phyloP scores from a whole-genome alignment of 2,888 invertebrate genomes.

The Digitonthophagus gazella region DNA sequence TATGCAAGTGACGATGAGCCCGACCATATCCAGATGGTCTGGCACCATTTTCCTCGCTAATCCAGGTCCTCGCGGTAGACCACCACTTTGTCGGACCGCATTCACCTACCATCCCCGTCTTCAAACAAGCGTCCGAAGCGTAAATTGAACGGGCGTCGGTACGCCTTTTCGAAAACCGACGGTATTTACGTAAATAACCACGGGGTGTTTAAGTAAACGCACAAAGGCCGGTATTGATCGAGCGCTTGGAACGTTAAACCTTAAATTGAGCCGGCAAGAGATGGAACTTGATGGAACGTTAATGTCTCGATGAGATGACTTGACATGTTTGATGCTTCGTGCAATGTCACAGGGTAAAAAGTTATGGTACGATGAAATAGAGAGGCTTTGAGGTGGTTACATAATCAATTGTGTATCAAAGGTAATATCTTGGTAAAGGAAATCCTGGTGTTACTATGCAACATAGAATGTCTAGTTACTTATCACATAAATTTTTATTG shows the following conservation, averaged over 20 bases:
- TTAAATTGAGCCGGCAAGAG: not conserved
- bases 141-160: not conserved
- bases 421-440: too few relatives aligned
- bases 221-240: not conserved
- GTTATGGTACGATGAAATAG: too few relatives aligned
- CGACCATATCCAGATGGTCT: conserved; percentile 6
- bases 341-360: not conserved
- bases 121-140: not conserved
- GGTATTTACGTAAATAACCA: not conserved
- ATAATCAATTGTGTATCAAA: too few relatives aligned
- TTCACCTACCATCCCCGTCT: not conserved
- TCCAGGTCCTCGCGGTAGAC: conserved; percentile 11
- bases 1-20: conserved; percentile 9
- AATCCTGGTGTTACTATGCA: too few relatives aligned
- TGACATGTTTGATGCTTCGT: not conserved
- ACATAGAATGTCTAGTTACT: too few relatives aligned
- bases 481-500: too few relatives aligned
- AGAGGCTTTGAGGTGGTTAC: too few relatives aligned
- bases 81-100: conserved; percentile 4
- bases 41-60: conserved; percentile 6
- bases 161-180: not conserved
- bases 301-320: not conserved
- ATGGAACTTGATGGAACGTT: not conserved
- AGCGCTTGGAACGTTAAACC: not conserved
- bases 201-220: too few relatives aligned